Base-by-base conservation (phyloP, 2,113 vertebrate species). In the Labrus mixtus region DNA sequence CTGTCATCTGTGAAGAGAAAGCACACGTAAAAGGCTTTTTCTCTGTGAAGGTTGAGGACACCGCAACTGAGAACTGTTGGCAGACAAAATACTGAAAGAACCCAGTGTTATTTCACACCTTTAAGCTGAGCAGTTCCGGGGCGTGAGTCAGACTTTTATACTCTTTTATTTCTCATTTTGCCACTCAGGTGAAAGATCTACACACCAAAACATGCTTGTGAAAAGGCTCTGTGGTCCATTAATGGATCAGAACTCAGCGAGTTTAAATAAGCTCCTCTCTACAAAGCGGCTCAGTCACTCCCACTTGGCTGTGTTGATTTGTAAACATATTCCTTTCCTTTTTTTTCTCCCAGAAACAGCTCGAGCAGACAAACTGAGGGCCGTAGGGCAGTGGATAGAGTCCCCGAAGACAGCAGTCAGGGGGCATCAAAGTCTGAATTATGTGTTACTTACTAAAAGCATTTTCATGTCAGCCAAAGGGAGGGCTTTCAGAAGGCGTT, bases 291-390 rank as follows among this genome's bases (percentile, higher is more conserved):
- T 43, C 41, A 74, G 61, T 89, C 71, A 72, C 73, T 63, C 60
- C 64, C 76, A 68, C 78, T 82, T 77, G 68, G 58, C 73, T 74
- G 54, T 63, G 84, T 59, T 56, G 58, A 87, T 86, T 90, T 86
- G 82, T 88, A 82, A 87, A 81, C 83, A 89, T 79, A 64, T 85
- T 84, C 33, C 12, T 23, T 48, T 39, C 63, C 70, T 45, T 45
- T 51, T n/a, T n/a, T 17, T 15, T 17, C 7, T 17, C 17, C 7
- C 4, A 7, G 17, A 70, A 55, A 56, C 57, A 51, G 62, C 15
- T 22, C 56, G 74, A 72, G 61, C 70, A 78, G 67, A 80, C 39
- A 64, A 51, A 73, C 60, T 61, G 41, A 70, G 59, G 0, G 36
- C 66, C 39, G 36, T 4, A 45, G 61, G 83, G 53, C 61, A 57